Evolutionary conservation across 1,140 invertebrate genomes (phyloP).

Genomic region (Berghia stephanieae): DNA sequence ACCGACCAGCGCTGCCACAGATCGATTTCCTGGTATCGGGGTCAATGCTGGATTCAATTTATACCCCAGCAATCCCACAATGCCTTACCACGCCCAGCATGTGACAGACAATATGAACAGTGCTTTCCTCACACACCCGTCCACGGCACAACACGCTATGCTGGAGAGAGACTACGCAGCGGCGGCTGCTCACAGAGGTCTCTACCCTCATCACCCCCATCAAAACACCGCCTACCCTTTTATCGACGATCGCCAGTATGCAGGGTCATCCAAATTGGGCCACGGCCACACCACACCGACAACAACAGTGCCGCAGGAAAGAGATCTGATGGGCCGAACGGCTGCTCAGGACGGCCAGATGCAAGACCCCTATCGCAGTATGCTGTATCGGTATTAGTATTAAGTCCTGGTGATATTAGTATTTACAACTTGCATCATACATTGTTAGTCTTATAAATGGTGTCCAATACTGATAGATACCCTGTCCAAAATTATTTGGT

Average conservation of each 20-base stretch:
- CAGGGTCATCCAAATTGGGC: constrained; percentile 48
- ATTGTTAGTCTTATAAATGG: too few species aligned
- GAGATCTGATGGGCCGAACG: constrained; percentile 54
- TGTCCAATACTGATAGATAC: too few species aligned
- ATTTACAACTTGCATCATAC: too few species aligned
- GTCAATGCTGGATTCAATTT: constrained; percentile 59
- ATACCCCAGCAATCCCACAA: constrained; percentile 51
- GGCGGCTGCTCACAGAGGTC: constrained; percentile 42
- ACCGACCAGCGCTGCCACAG: constrained; percentile 47
- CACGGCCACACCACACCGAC: constrained; percentile 45
- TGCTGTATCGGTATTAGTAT: constrained; percentile 53
- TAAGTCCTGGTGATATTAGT: too few species aligned
- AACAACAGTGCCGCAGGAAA: constrained; percentile 45
- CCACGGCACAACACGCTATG: constrained; percentile 56
- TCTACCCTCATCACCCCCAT: constrained; percentile 51
- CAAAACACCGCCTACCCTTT: constrained; percentile 59
- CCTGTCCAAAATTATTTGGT: too few species aligned
- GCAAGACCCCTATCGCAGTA: constrained; percentile 61
- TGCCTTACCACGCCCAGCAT: constrained; percentile 56
- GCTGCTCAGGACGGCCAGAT: constrained; percentile 46
- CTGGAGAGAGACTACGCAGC: constrained; percentile 55
- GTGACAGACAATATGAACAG: constrained; percentile 57
- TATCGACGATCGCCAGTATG: constrained; percentile 54
- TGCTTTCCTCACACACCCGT: constrained; percentile 55
- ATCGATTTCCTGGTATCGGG: constrained; percentile 57